Percentiles rank a stretch among this genome's conserved stretches.
Evolutionary conservation across 1,140 invertebrate genomes (phyloP).

Genomic region (Chionoecetes opilio): DNA sequence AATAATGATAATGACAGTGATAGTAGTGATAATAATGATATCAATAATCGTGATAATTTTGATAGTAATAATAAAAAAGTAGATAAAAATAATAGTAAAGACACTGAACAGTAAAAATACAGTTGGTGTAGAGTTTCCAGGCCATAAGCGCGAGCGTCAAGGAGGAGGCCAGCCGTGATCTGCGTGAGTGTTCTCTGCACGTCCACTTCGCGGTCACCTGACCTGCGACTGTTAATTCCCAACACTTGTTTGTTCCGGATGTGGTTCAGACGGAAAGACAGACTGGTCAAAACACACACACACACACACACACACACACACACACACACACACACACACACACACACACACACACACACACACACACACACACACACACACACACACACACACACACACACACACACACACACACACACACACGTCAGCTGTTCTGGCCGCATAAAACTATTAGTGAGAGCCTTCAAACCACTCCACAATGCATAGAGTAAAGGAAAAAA

Average conservation of each 20-base stretch:
- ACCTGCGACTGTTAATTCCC: not conserved
- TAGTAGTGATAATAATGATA: too few relatives aligned
- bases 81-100: too few relatives aligned
- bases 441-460: not conserved
- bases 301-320: slow-evolving; percentile 27
- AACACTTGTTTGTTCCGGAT: not conserved
- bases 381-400: too few relatives aligned
- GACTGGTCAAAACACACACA: not conserved
- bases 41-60: too few relatives aligned
- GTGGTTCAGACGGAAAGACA: not conserved
- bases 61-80: too few relatives aligned
- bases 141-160: too few relatives aligned
- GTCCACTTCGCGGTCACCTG: not conserved
- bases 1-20: too few relatives aligned
- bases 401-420: not conserved
- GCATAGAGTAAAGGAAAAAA: not conserved
- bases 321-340: slow-evolving; percentile 27
- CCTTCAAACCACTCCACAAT: not conserved
- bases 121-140: too few relatives aligned
- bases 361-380: too few relatives aligned
- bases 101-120: too few relatives aligned
- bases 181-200: not conserved
- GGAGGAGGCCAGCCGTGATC: too few relatives aligned
- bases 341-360: slow-evolving; percentile 16
- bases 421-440: not conserved